Evolutionary conservation across 2,113 vertebrate species (phyloP).

Genomic region (Cromileptes altivelis): DNA sequence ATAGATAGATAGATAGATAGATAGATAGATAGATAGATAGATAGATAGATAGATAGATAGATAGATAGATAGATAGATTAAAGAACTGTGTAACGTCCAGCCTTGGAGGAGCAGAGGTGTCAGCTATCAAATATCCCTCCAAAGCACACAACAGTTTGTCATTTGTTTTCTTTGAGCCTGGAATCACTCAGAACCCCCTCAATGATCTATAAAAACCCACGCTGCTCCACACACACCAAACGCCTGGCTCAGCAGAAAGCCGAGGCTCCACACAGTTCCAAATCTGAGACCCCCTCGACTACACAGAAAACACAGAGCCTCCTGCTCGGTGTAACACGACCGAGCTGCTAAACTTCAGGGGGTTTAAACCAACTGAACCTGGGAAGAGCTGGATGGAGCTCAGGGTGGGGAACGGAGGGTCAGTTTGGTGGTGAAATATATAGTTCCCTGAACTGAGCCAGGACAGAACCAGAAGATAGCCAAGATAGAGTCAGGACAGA

Average conservation of each 20-base stretch:
- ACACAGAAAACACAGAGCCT: conserved; percentile 12
- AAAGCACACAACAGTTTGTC: conserved; percentile 40
- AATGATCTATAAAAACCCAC: conserved; percentile 30
- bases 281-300: conserved; percentile 26
- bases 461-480: not conserved
- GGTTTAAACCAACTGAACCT: conserved; percentile 45
- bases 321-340: not conserved
- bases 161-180: conserved; percentile 43
- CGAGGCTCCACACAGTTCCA: not conserved
- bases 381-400: not conserved
- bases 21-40: not conserved
- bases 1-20: conserved; percentile 18
- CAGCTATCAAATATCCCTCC: not conserved
- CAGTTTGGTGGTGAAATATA: too few species aligned
- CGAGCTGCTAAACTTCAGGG: conserved; percentile 28
- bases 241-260: conserved; percentile 22
- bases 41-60: conserved; percentile 11
- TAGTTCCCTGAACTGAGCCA: not conserved
- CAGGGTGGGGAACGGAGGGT: too few species aligned
- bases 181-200: conserved; percentile 19
- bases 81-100: too few species aligned
- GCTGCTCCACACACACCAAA: conserved; percentile 1
- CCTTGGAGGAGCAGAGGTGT: not conserved
- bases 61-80: conserved; percentile 2
- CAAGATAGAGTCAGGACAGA: too few species aligned